Evolutionary conservation across 2,888 invertebrate genomes (phyloP).

Genomic region (Pseudococcus jackbeardsleyi): DNA sequence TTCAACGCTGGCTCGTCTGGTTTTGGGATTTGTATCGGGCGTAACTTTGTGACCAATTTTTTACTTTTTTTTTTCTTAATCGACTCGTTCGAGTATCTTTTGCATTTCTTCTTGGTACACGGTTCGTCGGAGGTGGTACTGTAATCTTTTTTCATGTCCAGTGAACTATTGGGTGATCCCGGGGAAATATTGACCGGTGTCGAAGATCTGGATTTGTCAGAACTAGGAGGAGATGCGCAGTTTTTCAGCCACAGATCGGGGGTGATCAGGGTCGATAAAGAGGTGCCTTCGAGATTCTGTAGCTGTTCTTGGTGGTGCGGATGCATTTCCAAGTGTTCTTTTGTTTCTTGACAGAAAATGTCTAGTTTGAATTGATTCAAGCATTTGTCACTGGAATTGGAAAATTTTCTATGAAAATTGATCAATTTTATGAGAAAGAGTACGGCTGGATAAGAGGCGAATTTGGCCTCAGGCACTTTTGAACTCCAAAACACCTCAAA

Average conservation of each 20-base stretch:
- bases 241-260: constrained; percentile 92
- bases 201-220: constrained; percentile 66
- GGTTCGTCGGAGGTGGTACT: not conserved
- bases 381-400: constrained; percentile 86
- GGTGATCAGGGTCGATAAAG: constrained; percentile 76
- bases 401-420: not conserved
- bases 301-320: constrained; percentile 76
- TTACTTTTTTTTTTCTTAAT: constrained; percentile 33
- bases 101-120: constrained; percentile 18
- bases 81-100: constrained; percentile 22
- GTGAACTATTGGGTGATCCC: constrained; percentile 39
- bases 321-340: constrained; percentile 87
- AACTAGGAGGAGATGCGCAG: constrained; percentile 72
- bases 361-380: constrained; percentile 97
- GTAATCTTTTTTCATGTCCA: not conserved
- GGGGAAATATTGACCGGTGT: constrained; percentile 69
- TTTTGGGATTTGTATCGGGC: not conserved
- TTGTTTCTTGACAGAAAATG: constrained; percentile 93
- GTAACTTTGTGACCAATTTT: not conserved
- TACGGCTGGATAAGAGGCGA: too few relatives aligned
- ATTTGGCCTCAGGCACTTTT: too few relatives aligned
- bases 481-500: too few relatives aligned
- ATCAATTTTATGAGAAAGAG: too few relatives aligned
- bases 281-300: constrained; percentile 65
- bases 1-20: not conserved